Evolutionary conservation across 2,888 invertebrate genomes (phyloP), one percentile per base, ranked within the genome.

Genomic region (Molanna angustata): DNA sequence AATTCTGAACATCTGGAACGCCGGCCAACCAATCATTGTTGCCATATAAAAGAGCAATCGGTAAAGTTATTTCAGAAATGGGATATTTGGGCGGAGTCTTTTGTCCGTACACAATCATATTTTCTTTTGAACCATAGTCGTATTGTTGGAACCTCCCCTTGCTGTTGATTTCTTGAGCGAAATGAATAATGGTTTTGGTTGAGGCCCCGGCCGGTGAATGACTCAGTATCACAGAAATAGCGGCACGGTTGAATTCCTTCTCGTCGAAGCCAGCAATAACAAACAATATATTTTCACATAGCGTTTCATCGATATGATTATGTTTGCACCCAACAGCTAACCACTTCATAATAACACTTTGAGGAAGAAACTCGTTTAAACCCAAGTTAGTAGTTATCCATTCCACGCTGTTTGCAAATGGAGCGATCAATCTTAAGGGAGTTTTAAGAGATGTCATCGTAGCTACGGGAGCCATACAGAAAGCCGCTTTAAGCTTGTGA

Each of bases 151-250:
- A 88, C 50, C 74, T 72, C 1, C 79, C 79, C 14, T 65, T 60
- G 31, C 68, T 73, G 13, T 66, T 63, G 7, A 85, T 79, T 66
- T 79, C 80, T 66, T 85, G 85, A 0, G 80, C 80, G 61, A 80
- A 87, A 67, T 92, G 91, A 1, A 85, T 66, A 4, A 90, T 62
- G 0, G 88, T 85, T 67, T 83, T 85, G 0, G 84, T 80, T 0
- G 90, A 90, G 0, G 86, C 81, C 0, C 90, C 90, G 0, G 89
- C 86, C 0, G 91, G 90, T 1, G 79, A 74, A 59, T 89, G 87
- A 6, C 76, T 74, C 32, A 88, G 65, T 55, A 91, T 83, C 0
- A 85, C 69, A 0, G 88, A 88, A 46, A 90, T 62, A 52, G 88
- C 66, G 22, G 79, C 75, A 74, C 79, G 69, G 64, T 90, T 86